Percentiles rank a stretch among this genome's conserved stretches.
Evolutionary conservation across 2,888 invertebrate species (phyloP).

Genomic region (Chymomyza caudatula): DNA sequence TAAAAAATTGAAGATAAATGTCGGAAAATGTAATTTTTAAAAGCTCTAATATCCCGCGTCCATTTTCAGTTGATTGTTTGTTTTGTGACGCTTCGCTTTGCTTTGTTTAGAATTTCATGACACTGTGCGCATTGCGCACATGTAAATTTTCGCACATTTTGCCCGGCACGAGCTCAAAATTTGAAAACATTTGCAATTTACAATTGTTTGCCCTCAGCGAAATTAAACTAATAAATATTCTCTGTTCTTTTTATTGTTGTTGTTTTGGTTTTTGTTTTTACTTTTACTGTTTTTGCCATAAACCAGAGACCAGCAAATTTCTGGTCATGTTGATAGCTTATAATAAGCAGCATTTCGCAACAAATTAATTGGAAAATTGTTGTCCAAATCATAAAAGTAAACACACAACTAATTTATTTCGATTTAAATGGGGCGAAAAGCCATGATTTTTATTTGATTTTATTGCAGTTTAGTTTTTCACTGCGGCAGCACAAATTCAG

Average conservation of each 20-base stretch:
- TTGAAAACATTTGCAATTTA: background rate
- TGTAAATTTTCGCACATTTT: background rate
- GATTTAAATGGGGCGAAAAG: background rate
- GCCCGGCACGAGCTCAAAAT: background rate
- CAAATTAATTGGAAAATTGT: background rate
- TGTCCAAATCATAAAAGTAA: background rate
- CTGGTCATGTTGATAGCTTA: background rate
- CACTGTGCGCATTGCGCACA: background rate
- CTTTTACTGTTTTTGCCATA: background rate
- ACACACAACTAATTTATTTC: background rate
- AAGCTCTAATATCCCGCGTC: conserved; percentile 59
- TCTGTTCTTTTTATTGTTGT: background rate
- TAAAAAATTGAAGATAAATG: conserved; percentile 58
- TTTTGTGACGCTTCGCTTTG: background rate
- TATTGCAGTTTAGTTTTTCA: too few relatives aligned
- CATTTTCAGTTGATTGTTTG: conserved; percentile 38
- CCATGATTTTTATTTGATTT: background rate
- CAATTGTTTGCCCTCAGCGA: background rate
- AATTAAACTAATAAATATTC: background rate
- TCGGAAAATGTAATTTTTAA: conserved; percentile 63
- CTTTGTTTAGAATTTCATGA: conserved; percentile 2
- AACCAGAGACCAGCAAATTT: background rate
- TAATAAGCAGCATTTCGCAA: background rate
- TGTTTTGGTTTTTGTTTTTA: too few relatives aligned
- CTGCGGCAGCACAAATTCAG: too few relatives aligned